A percentile compares a stretch with the other conserved stretches of the same genome.
Evolutionary conservation across 2,888 invertebrate genomes (phyloP).

Genomic region (Tenthredo mesomela): DNA sequence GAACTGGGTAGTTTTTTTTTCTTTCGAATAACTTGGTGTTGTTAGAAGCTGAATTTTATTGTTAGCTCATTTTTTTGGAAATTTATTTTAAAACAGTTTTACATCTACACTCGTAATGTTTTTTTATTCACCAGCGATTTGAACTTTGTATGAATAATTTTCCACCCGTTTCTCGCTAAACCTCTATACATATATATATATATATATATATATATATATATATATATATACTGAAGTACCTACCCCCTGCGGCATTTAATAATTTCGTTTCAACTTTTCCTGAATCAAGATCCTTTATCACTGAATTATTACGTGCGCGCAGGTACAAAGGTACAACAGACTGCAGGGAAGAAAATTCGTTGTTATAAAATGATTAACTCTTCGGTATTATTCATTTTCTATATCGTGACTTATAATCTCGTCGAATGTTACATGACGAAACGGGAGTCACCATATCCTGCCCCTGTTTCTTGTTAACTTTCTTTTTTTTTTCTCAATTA

Average conservation of each 20-base stretch:
- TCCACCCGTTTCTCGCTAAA: not conserved
- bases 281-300: not conserved
- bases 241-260: not conserved
- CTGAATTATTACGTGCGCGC: not conserved
- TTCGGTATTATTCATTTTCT: not conserved
- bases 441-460: not conserved
- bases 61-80: not conserved
- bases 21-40: not conserved
- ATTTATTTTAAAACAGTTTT: not conserved
- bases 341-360: not conserved
- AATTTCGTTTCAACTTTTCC: not conserved
- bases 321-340: not conserved
- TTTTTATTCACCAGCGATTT: conserved; percentile 3
- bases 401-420: not conserved
- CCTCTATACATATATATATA: not conserved
- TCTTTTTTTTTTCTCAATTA: not conserved
- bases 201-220: not conserved
- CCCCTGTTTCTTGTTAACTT: no score
- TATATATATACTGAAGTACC: not conserved
- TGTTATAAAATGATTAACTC: not conserved
- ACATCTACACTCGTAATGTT: not conserved
- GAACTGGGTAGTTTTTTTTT: not conserved
- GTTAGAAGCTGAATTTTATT: not conserved
- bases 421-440: not conserved
- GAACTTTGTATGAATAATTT: not conserved